Conservation (phyloP, 1,140 invertebrate species). For the Drosophila cardini region DNA sequence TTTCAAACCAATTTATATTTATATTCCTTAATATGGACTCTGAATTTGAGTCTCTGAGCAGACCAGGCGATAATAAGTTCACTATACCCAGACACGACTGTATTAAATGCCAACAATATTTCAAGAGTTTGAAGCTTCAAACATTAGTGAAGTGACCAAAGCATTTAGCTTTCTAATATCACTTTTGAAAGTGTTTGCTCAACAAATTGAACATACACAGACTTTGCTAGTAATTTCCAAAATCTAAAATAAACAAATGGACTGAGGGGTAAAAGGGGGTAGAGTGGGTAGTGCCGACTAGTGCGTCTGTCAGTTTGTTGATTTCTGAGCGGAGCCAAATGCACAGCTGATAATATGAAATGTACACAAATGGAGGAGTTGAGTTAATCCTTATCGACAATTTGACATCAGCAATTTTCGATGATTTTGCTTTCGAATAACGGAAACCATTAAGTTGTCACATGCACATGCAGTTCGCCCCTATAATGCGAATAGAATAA, state of each 20-base stretch:
- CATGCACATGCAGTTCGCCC: slow-evolving; percentile 56
- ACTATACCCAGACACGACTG: too few relatives aligned
- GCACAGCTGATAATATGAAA: slow-evolving; percentile 76
- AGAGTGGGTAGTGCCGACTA: background rate
- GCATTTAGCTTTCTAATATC: background rate
- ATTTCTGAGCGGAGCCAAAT: slow-evolving; percentile 48
- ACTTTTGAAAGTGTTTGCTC: slow-evolving; percentile 57
- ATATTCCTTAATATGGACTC: too few relatives aligned
- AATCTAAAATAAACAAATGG: slow-evolving; percentile 67
- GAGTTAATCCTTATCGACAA: slow-evolving; percentile 81
- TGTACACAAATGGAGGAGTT: slow-evolving; percentile 79
- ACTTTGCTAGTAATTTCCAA: slow-evolving; percentile 57
- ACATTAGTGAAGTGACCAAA: too few relatives aligned
- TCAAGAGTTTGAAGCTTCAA: slow-evolving; percentile 3
- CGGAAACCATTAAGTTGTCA: slow-evolving; percentile 81
- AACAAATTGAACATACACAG: slow-evolving; percentile 67
- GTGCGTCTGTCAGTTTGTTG: background rate
- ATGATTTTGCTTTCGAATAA: slow-evolving; percentile 79
- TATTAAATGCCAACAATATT: too few relatives aligned
- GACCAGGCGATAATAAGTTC: too few relatives aligned
- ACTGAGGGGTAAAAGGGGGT: background rate
- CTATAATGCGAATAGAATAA: slow-evolving; percentile 14
- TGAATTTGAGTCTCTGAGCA: too few relatives aligned
- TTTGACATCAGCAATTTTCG: slow-evolving; percentile 81
- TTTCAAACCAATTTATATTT: too few relatives aligned